Conservation (phyloP, 92 coral and sea anemone genomes). For the Siderastrea siderea region DNA sequence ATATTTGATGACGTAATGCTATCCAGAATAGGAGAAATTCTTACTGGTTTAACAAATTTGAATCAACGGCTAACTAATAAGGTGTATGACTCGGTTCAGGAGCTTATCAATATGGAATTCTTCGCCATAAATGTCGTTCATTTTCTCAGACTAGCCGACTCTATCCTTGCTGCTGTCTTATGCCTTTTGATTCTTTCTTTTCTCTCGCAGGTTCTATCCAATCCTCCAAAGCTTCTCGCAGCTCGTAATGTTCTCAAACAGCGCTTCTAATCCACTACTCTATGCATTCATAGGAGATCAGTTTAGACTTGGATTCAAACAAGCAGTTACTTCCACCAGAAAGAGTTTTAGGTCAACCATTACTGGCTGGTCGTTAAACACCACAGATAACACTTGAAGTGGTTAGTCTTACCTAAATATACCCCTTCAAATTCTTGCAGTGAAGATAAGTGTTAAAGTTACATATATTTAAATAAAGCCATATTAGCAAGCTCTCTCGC, state of each 20-base stretch:
- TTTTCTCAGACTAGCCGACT: not conserved
- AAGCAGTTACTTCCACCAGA: slow-evolving; percentile 48
- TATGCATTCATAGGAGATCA: slow-evolving; percentile 90
- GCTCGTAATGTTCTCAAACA: slow-evolving; percentile 83
- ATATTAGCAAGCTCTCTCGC: too few relatives aligned
- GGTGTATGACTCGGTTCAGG: too few relatives aligned
- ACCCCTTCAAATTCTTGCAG: not conserved
- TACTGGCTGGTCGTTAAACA: slow-evolving; percentile 24
- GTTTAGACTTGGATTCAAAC: slow-evolving; percentile 80
- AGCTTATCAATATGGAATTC: too few relatives aligned
- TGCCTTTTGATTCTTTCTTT: slow-evolving; percentile 10
- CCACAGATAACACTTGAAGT: not conserved
- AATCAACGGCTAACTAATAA: too few relatives aligned
- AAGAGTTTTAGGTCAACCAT: slow-evolving; percentile 26
- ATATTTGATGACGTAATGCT: too few relatives aligned
- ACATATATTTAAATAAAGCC: too few relatives aligned
- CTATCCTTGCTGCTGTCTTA: not conserved
- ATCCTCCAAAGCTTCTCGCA: slow-evolving; percentile 67
- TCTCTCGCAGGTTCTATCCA: slow-evolving; percentile 67
- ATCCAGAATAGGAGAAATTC: too few relatives aligned
- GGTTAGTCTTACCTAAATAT: not conserved
- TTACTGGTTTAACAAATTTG: too few relatives aligned
- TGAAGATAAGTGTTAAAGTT: too few relatives aligned
- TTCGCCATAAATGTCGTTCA: not conserved
- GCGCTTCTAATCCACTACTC: slow-evolving; percentile 87